Evolutionary conservation across 2,113 vertebrate genomes (phyloP).

Genomic region (Ageneiosus marmoratus): DNA sequence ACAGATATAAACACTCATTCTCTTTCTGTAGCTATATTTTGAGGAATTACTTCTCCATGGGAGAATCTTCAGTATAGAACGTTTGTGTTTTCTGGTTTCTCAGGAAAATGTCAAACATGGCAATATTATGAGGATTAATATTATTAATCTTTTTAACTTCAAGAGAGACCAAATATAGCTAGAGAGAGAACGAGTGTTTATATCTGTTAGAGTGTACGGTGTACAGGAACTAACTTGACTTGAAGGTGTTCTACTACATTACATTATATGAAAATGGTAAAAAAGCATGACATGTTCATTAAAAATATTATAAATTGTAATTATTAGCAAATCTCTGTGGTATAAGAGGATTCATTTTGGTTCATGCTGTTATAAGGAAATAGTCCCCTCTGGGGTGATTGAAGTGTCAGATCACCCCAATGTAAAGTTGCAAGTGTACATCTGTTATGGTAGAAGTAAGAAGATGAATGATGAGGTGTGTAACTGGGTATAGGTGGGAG

Average conservation of each 20-base stretch:
- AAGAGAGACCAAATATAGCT: not conserved
- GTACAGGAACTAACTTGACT: too few relatives aligned
- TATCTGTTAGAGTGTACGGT: not conserved
- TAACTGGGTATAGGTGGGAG: not conserved
- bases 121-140: too few relatives aligned
- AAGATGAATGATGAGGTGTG: not conserved
- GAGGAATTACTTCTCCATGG: not conserved
- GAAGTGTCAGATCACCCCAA: not conserved
- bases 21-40: not conserved
- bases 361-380: not conserved
- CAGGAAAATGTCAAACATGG: too few relatives aligned
- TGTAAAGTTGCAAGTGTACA: not conserved
- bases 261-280: not conserved
- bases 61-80: not conserved
- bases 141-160: not conserved
- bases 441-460: not conserved
- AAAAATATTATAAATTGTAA: not conserved
- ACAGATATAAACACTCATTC: not conserved
- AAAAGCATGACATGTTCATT: not conserved
- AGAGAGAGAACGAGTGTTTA: not conserved
- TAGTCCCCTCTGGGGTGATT: not conserved
- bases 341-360: not conserved
- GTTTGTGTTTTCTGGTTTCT: not conserved
- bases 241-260: not conserved
- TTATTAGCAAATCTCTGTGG: not conserved